These are phyloP conservation scores for Biston stratarius DNA, from an alignment of 2,888 invertebrate species.

Conservation along the genomic window DNA sequence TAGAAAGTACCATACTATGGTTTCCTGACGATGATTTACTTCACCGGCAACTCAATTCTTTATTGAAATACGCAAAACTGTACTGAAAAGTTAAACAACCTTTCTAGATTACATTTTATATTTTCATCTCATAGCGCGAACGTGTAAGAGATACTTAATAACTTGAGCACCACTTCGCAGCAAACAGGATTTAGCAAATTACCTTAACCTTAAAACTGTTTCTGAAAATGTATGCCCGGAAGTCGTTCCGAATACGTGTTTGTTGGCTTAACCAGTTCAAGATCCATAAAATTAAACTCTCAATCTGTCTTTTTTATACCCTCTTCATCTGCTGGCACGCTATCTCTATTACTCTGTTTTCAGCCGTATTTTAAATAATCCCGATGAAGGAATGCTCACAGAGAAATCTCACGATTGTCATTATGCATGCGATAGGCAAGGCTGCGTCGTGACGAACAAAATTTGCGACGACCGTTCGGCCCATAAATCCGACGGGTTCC, in stretches of 20 bases:
- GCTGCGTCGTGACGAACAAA: slow-evolving; percentile 71
- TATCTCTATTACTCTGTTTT: slow-evolving; percentile 64
- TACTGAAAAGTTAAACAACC: slow-evolving; percentile 3
- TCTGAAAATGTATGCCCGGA: slow-evolving; percentile 67
- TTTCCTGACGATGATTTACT: no score
- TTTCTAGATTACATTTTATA: slow-evolving; percentile 18
- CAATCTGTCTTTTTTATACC: slow-evolving; percentile 67
- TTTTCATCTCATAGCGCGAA: slow-evolving; percentile 29
- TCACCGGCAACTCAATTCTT: slow-evolving; percentile 1
- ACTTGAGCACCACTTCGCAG: slow-evolving; percentile 57
- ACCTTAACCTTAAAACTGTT: slow-evolving; percentile 68
- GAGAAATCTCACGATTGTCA: slow-evolving; percentile 55
- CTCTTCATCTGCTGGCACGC: slow-evolving; percentile 66
- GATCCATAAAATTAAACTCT: slow-evolving; percentile 69
- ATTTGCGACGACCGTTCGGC: slow-evolving; percentile 72
- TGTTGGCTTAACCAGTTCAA: slow-evolving; percentile 69
- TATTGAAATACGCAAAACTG: slow-evolving; percentile 1
- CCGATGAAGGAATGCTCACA: slow-evolving; percentile 58
- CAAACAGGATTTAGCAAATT: slow-evolving; percentile 69
- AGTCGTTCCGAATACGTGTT: slow-evolving; percentile 74
- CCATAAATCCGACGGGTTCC: slow-evolving; percentile 76
- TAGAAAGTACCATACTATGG: no score
- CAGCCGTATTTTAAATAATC: slow-evolving; percentile 58
- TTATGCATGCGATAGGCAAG: slow-evolving; percentile 70
- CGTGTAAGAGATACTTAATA: slow-evolving; percentile 45